Base-by-base conservation (phyloP, 2,888 invertebrate genomes). In the Dryocosmus kuriphilus region DNA sequence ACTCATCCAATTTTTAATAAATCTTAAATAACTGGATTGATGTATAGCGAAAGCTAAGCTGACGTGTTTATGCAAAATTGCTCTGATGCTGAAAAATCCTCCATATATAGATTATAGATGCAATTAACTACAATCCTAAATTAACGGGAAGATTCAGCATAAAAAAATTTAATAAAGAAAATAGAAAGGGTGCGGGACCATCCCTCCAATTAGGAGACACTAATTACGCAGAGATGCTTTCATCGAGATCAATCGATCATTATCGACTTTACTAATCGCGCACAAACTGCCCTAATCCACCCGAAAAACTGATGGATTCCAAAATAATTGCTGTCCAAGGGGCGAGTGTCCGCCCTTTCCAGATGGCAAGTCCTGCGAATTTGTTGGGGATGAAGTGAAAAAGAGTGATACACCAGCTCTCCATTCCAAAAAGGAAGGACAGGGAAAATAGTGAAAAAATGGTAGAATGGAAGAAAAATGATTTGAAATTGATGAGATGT, bases 291-390 rank as follows among this genome's bases (percentile, higher is more conserved):
- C 84, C 82, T 86, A 86, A 88, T 88, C 87, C 84, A 77, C 74
- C 77, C 77, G 81, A 74, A 76, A 81, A 86, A 83, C 86, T 89
- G 91, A 91, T 88, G 87, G 89, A 91, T 91, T 89, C 83, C 82
- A 79, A 86, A 89, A 89, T 91, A 91, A 91, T 91, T 89, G 89
- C 85, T 84, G 83, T 82, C 83, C 84, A 77, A 74, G 82, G 82
- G 79, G 80, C 77, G 75, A 77, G 76, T 74, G 62, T 60, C 71
- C 79, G 80, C 77, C 82, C 77, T 79, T 80, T 79, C 80, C 80
- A 83, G 80, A 81, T 81, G 82, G 80, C 79, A 79, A 79, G 62
- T 75, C 82, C 79, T 82, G 77, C 79, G 75, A 65, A 38, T 51
- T 71, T 41, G 46, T 30, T 71, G 51, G 71, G 51, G 71, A 77